Base-by-base conservation (phyloP, 1,140 invertebrate genomes). In the Drosophila pectinifera region DNA sequence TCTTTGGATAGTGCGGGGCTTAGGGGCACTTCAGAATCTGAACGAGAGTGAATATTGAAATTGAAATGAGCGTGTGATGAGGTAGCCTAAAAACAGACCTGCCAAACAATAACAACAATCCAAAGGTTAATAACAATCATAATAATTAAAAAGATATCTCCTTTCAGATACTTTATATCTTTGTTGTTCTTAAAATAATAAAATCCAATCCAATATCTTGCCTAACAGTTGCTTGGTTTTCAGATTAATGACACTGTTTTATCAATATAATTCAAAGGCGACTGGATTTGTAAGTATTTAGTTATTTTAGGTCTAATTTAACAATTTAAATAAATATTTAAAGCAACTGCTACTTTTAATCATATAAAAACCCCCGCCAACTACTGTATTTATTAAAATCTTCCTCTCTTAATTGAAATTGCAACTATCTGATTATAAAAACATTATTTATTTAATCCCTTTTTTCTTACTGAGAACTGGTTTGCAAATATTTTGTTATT, bases 51-150 rank as follows among this genome's bases (percentile, higher is more conserved):
- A 6, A 16, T 38, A 69, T 55, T 39, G 11, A 41, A 70, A 70
- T 48, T 10, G 18, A 73, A 54, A 34, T 54, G 41, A 16, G 5
- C 18, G 42, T 54, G 16, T 28, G 49, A 36, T 54, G 39, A 73
- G 58, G 49, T 64, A 74, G 36, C 58, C 58, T 54, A 14, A 41
- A 38, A 56, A 39, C 51, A 62, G 51, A 70, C 43, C 43, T 63
- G 74, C 51, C 36, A 78, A 57, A 54, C 53, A 57, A 70, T 69
- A 57, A 46, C 56, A 61, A 46, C 56, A 62, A 74, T 3, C 43
- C 54, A 74, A 74, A 61, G 65, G 64, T 53, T 72, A 78, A 78
- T 67, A 79, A 68, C 45, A 72, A 80, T 54, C 55, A 65, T 55
- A 54, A 79, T 74, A 49, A 69, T 79, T 59, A 74, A 80, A 76